phyloP scores from a whole-genome alignment of 1,140 invertebrate genomes.

The Saxidomus purpurata region DNA sequence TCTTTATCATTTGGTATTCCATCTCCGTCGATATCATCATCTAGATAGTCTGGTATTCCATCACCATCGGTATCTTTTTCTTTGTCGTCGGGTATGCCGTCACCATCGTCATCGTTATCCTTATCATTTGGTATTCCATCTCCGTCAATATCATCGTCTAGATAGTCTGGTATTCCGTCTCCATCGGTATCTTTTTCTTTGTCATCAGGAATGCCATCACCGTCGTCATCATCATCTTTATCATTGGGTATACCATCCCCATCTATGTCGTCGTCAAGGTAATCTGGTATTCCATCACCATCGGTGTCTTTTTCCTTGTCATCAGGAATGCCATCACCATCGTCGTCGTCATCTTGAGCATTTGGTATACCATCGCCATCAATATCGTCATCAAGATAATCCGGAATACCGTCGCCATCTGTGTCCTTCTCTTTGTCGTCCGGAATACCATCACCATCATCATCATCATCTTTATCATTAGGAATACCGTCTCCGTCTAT shows the following conservation, averaged over 20 bases:
- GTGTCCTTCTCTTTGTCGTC: slow-evolving; percentile 77
- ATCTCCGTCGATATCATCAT: slow-evolving; percentile 79
- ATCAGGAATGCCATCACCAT: slow-evolving; percentile 82
- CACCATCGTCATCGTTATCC: slow-evolving; percentile 80
- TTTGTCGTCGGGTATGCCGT: slow-evolving; percentile 81
- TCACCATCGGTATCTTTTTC: slow-evolving; percentile 82
- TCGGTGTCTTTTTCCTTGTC: slow-evolving; percentile 75
- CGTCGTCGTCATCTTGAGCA: slow-evolving; percentile 75
- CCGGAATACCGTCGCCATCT: slow-evolving; percentile 80
- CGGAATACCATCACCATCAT: slow-evolving; percentile 82
- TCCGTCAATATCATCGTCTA: slow-evolving; percentile 76
- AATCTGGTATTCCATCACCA: slow-evolving; percentile 81
- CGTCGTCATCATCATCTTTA: slow-evolving; percentile 78
- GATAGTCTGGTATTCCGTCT: slow-evolving; percentile 76
- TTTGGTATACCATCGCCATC: slow-evolving; percentile 83
- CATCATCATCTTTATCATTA: slow-evolving; percentile 80
- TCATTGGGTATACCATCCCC: slow-evolving; percentile 75
- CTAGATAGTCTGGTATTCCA: slow-evolving; percentile 80
- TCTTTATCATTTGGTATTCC: slow-evolving; percentile 80
- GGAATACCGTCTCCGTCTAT: slow-evolving; percentile 81
- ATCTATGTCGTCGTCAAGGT: slow-evolving; percentile 75
- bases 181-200: slow-evolving; percentile 77
- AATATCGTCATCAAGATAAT: slow-evolving; percentile 78
- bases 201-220: slow-evolving; percentile 81
- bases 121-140: slow-evolving; percentile 82